These are phyloP conservation scores for Drosophila antonietae DNA, from an alignment of 2,888 invertebrate species.

Conservation along the genomic window DNA sequence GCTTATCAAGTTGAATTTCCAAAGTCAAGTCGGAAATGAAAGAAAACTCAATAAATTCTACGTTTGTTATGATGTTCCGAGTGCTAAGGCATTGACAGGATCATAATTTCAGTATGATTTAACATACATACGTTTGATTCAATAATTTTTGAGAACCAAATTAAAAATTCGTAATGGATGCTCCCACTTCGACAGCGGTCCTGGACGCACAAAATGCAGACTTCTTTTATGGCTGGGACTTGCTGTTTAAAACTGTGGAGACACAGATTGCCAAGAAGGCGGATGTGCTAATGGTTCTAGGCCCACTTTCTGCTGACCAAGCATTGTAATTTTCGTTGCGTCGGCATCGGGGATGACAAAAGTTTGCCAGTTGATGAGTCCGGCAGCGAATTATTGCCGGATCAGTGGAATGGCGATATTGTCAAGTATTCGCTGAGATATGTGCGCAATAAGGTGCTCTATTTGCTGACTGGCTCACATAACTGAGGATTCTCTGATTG, in stretches of 20 bases:
- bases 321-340: conserved; percentile 86
- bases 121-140: neutral
- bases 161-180: conserved; percentile 26
- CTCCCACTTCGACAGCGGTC: neutral
- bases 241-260: conserved; percentile 75
- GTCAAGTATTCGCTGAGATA: conserved; percentile 89
- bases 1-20: too few relatives aligned
- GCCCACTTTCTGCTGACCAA: conserved; percentile 86
- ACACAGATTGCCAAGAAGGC: conserved; percentile 86
- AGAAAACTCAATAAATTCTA: neutral
- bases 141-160: neutral
- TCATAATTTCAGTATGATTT: neutral
- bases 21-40: neutral
- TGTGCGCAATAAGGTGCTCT: conserved; percentile 88
- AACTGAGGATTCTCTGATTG: conserved; percentile 87
- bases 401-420: conserved; percentile 89
- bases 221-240: conserved; percentile 83
- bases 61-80: neutral
- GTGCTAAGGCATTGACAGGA: neutral
- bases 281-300: conserved; percentile 87
- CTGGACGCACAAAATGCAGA: conserved; percentile 23
- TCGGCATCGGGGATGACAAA: conserved; percentile 87
- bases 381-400: conserved; percentile 90
- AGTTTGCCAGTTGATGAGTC: conserved; percentile 86
- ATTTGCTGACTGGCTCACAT: conserved; percentile 88